Percentiles rank a stretch among this genome's conserved stretches.
Conservation (phyloP, 2,797 vertebrate species). For the Sitta carolinensis region DNA sequence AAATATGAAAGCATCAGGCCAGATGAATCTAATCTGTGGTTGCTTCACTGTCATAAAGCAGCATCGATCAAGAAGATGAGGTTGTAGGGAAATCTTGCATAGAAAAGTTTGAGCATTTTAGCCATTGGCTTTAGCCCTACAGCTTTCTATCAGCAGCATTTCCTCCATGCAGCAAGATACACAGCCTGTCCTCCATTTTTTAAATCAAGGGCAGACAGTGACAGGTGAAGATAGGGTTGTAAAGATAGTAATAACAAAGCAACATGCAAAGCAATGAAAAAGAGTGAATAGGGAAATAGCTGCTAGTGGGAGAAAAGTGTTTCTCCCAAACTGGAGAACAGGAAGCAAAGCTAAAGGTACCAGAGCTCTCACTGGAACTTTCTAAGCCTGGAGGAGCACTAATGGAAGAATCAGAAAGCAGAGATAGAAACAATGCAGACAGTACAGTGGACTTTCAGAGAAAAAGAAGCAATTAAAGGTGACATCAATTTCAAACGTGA, state of each 20-base stretch:
- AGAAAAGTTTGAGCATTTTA: slow-evolving; percentile 28
- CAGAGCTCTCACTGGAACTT: not conserved
- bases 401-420: not conserved
- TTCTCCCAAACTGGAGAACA: not conserved
- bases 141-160: slow-evolving; percentile 33
- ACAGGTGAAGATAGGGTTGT: slow-evolving; percentile 24
- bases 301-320: not conserved
- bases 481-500: not conserved
- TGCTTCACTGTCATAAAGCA: slow-evolving; percentile 53
- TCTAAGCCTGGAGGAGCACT: not conserved
- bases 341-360: not conserved
- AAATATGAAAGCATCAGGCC: slow-evolving; percentile 53
- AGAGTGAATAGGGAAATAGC: not conserved
- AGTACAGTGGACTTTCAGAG: not conserved
- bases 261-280: slow-evolving; percentile 38
- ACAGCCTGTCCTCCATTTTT: not conserved
- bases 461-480: not conserved
- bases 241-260: slow-evolving; percentile 24
- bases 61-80: slow-evolving; percentile 45
- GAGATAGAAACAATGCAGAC: not conserved
- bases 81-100: slow-evolving; percentile 20
- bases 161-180: not conserved
- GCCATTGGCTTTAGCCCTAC: slow-evolving; percentile 17
- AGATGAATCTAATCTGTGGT: slow-evolving; percentile 61
- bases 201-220: slow-evolving; percentile 21